Evolutionary conservation across 2,888 invertebrate species (phyloP).

Genomic region (Chrysolina oricalcia): DNA sequence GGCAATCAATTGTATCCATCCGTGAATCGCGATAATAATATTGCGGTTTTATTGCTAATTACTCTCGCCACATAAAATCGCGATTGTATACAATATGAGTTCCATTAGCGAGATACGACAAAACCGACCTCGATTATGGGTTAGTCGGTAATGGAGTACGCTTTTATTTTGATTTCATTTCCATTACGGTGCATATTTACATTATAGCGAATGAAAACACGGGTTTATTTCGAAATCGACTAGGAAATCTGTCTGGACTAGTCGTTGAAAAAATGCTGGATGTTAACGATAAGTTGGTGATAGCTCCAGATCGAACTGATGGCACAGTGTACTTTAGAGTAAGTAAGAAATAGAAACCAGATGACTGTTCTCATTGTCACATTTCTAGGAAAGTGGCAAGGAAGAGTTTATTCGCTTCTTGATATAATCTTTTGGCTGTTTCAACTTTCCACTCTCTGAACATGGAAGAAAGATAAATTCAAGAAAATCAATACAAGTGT

Average conservation of each 20-base stretch:
- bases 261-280: not conserved
- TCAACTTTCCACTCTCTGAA: too few relatives aligned
- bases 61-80: conserved; percentile 18
- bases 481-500: too few relatives aligned
- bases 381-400: too few relatives aligned
- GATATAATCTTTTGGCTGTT: too few relatives aligned
- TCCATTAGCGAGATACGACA: conserved; percentile 15
- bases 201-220: conserved; percentile 6
- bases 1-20: conserved; percentile 4
- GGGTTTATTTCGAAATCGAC: not conserved
- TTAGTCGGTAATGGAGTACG: conserved; percentile 4
- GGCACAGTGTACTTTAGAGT: not conserved
- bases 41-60: conserved; percentile 24
- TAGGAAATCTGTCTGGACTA: not conserved
- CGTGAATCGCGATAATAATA: conserved; percentile 10
- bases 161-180: conserved; percentile 17
- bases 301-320: not conserved
- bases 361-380: too few relatives aligned
- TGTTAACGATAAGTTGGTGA: not conserved
- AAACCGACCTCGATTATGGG: conserved; percentile 8
- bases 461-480: too few relatives aligned
- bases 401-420: too few relatives aligned
- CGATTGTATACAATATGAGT: conserved; percentile 24
- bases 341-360: too few relatives aligned
- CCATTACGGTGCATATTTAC: conserved; percentile 12